phyloP scores from a whole-genome alignment of 2,888 invertebrate species.

The Pandemis cinnamomeana region DNA sequence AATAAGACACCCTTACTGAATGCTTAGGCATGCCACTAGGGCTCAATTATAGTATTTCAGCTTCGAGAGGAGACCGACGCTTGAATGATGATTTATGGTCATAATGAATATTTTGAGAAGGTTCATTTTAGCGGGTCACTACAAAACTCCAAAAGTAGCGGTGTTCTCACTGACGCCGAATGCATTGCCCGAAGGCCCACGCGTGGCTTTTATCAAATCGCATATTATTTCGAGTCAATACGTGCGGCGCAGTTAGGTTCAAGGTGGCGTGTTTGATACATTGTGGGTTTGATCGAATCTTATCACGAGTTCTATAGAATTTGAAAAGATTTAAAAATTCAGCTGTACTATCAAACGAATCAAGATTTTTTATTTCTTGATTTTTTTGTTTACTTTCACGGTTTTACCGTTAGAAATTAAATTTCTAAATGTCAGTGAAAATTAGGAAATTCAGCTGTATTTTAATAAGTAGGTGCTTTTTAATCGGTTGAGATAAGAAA shows the following conservation, averaged over 20 bases:
- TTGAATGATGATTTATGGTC: background rate
- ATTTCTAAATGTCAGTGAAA: no score
- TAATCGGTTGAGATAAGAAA: background rate
- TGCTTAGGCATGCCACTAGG: background rate
- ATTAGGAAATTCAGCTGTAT: background rate
- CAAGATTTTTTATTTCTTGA: no score
- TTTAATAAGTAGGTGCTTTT: constrained; percentile 1
- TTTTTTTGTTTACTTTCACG: no score
- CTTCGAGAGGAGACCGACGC: background rate
- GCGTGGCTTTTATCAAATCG: constrained; percentile 18
- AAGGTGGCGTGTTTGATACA: constrained; percentile 12
- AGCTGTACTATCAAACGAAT: no score
- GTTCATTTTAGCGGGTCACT: background rate
- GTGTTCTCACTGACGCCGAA: constrained; percentile 24
- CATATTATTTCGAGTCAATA: constrained; percentile 23
- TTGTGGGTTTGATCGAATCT: constrained; percentile 24
- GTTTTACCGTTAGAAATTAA: no score
- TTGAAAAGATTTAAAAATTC: constrained; percentile 13
- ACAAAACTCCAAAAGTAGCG: constrained; percentile 3
- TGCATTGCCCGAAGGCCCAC: constrained; percentile 8
- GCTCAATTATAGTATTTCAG: constrained; percentile 1
- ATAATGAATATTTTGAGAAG: constrained; percentile 5
- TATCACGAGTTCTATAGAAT: constrained; percentile 11
- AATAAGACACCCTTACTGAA: background rate
- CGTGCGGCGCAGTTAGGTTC: background rate